Conservation (phyloP, 2,113 vertebrate genomes). For the Paraplagusia blochii region DNA sequence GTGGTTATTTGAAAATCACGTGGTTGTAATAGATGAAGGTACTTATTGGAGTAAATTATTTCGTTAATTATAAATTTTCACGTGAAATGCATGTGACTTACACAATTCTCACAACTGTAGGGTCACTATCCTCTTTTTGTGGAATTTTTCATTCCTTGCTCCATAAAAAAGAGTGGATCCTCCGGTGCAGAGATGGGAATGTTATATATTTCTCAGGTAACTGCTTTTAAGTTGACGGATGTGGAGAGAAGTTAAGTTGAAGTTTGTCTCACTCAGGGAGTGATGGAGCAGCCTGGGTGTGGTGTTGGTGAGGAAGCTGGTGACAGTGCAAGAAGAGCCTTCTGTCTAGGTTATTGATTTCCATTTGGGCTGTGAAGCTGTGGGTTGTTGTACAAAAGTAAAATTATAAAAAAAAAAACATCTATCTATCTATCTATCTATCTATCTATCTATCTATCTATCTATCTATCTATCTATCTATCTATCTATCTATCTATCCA, state of each 20-base stretch:
- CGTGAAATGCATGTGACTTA: not conserved
- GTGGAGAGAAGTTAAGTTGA: constrained; percentile 48
- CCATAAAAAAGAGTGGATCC: not conserved
- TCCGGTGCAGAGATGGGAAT: not conserved
- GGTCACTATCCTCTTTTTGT: too few relatives aligned
- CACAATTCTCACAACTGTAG: too few relatives aligned
- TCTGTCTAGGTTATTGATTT: constrained; percentile 26
- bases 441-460: too few relatives aligned
- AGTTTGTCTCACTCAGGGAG: constrained; percentile 40
- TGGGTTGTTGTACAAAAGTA: too few relatives aligned
- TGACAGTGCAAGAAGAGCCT: constrained; percentile 4
- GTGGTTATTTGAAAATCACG: constrained; percentile 27
- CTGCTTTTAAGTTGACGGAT: constrained; percentile 8
- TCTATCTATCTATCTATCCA: too few relatives aligned
- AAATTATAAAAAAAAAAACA: too few relatives aligned
- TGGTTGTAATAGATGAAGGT: constrained; percentile 13
- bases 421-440: too few relatives aligned
- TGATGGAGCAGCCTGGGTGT: constrained; percentile 49
- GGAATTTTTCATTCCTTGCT: not conserved
- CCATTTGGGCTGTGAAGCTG: too few relatives aligned
- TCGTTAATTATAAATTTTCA: too few relatives aligned
- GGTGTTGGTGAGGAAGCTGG: constrained; percentile 45
- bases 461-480: too few relatives aligned
- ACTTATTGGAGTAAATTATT: not conserved
- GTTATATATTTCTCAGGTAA: not conserved